A percentile compares a stretch with the other conserved stretches of the same genome.
phyloP scores from a whole-genome alignment of 2,888 invertebrate species.

The Hydroisotoma schaefferi region DNA sequence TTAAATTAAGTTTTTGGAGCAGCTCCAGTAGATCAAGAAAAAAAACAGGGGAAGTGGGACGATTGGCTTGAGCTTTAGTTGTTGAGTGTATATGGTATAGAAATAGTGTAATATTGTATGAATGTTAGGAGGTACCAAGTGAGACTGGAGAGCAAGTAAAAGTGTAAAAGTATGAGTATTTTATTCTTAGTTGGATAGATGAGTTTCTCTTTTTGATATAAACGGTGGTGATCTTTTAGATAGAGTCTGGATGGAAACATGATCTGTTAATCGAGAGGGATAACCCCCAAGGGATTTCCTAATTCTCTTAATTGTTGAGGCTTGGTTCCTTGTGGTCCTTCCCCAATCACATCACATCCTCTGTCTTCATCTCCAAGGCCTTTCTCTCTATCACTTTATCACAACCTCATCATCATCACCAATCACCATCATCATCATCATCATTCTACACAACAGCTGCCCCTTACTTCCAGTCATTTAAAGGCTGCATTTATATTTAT shows the following conservation, averaged over 20 bases:
- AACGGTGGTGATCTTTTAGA: slow-evolving; percentile 13
- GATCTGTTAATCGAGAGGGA: slow-evolving; percentile 49
- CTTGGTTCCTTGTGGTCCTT: slow-evolving; percentile 37
- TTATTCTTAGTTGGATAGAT: not conserved
- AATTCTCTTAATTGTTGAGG: slow-evolving; percentile 49
- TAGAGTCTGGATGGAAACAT: slow-evolving; percentile 39
- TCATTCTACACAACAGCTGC: slow-evolving; percentile 6
- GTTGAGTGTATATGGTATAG: too few relatives aligned
- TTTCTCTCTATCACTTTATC: not conserved
- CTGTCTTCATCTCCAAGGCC: not conserved
- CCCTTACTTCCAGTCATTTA: too few relatives aligned
- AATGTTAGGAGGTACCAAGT: too few relatives aligned
- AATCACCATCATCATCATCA: slow-evolving; percentile 2
- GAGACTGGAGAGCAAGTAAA: too few relatives aligned
- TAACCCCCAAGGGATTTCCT: slow-evolving; percentile 47
- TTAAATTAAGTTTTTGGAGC: slow-evolving; percentile 46
- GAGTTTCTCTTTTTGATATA: not conserved
- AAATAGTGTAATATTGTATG: slow-evolving; percentile 7
- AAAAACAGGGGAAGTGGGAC: slow-evolving; percentile 20
- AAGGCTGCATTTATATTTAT: too few relatives aligned
- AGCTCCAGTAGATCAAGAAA: slow-evolving; percentile 20
- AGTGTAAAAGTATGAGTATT: too few relatives aligned
- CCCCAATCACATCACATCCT: slow-evolving; percentile 26
- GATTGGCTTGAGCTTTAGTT: too few relatives aligned
- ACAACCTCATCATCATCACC: not conserved